Evolutionary conservation across 1,140 invertebrate genomes (phyloP).

Genomic region (Drosophila pectinifera): DNA sequence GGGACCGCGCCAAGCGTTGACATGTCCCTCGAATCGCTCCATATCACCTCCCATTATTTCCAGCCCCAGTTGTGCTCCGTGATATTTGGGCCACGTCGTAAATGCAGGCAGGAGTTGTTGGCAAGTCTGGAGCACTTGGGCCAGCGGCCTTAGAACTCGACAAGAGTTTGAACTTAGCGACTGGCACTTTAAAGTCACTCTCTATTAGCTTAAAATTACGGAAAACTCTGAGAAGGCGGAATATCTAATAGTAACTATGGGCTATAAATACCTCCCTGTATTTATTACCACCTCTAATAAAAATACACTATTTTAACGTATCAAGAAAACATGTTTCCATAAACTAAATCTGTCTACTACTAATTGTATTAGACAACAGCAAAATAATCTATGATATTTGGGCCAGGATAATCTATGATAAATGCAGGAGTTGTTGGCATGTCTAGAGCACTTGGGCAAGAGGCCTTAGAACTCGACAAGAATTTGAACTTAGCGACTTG

Average conservation of each 20-base stretch:
- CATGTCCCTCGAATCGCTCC: conserved; percentile 34
- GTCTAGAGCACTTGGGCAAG: conserved; percentile 22
- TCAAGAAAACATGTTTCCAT: too few relatives aligned
- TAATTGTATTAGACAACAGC: too few relatives aligned
- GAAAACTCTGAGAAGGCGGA: too few relatives aligned
- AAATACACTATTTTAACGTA: too few relatives aligned
- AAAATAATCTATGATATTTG: too few relatives aligned
- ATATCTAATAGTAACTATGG: too few relatives aligned
- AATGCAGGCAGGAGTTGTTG: conserved; percentile 10
- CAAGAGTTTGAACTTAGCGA: conserved; percentile 17
- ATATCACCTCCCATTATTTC: conserved; percentile 27
- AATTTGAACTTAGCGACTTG: conserved; percentile 12
- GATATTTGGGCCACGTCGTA: conserved; percentile 29
- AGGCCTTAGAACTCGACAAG: conserved; percentile 14
- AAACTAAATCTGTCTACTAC: too few relatives aligned
- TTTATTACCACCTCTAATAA: too few relatives aligned
- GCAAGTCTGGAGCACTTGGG: conserved; percentile 24
- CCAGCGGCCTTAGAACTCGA: conserved; percentile 11
- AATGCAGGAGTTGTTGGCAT: conserved; percentile 9
- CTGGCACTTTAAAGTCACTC: conserved; percentile 8
- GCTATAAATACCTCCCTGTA: too few relatives aligned
- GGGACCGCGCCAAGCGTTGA: conserved; percentile 45
- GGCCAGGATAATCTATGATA: too few relatives aligned
- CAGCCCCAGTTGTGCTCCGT: conserved; percentile 14
- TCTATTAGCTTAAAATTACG: too few relatives aligned